These are phyloP conservation scores for Dicaeum eximium DNA, from an alignment of 2,113 vertebrate genomes.

Conservation along the genomic window DNA sequence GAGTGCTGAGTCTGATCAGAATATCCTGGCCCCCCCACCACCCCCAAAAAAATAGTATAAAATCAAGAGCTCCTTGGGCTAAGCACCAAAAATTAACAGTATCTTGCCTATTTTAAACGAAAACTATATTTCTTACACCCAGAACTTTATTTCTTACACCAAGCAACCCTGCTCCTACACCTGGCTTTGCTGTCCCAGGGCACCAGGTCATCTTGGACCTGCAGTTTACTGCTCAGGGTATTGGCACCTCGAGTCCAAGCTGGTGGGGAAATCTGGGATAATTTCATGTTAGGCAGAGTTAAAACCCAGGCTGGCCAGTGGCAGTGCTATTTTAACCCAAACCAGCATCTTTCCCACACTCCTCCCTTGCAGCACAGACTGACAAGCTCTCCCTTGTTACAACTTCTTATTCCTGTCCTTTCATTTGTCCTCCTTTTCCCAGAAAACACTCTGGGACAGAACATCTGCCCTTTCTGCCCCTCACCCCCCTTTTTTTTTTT, in stretches of 20 bases:
- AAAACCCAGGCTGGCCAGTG: neutral
- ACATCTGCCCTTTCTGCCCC: neutral
- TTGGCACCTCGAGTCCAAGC: neutral
- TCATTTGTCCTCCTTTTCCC: neutral
- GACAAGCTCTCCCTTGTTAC: neutral
- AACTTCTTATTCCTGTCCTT: neutral
- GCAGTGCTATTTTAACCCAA: slow-evolving; percentile 26
- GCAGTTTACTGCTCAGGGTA: neutral
- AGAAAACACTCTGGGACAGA: neutral
- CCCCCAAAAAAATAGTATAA: neutral
- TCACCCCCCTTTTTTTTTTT: neutral
- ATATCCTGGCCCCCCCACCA: fast-evolving
- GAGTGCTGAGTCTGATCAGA: neutral
- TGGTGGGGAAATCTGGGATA: neutral
- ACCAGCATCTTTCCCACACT: slow-evolving; percentile 48
- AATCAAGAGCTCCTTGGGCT: neutral
- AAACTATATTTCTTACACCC: neutral
- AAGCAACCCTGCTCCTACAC: neutral
- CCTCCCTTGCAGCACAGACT: neutral
- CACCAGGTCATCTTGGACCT: fast-evolving
- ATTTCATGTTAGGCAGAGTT: slow-evolving; percentile 5
- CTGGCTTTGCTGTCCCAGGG: neutral
- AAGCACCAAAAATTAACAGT: neutral
- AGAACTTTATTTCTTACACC: neutral
- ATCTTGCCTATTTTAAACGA: neutral